phyloP scores from a whole-genome alignment of 2,797 vertebrate species.

The Psittacula echo region DNA sequence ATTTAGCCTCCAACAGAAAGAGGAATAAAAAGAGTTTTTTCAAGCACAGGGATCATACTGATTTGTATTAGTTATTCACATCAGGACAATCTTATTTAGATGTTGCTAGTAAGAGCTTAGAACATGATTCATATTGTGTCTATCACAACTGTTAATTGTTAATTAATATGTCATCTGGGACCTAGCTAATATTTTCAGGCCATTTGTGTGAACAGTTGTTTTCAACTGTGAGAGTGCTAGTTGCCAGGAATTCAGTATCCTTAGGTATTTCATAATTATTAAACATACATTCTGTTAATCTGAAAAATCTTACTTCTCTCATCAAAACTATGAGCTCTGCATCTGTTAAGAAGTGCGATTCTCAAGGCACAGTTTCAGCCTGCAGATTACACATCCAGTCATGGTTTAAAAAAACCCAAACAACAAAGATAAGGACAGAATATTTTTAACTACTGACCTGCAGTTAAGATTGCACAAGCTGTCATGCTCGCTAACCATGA shows the following conservation, averaged over 20 bases:
- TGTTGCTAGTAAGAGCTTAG: not conserved
- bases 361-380: not conserved
- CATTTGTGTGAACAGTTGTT: slow-evolving; percentile 10
- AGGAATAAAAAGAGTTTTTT: not conserved
- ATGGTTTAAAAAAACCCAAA: not conserved
- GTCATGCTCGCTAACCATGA: not conserved
- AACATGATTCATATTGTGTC: not conserved
- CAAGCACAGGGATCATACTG: not conserved
- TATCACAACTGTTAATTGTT: slow-evolving; percentile 46
- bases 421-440: not conserved
- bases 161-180: slow-evolving; percentile 7
- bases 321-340: not conserved
- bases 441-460: not conserved
- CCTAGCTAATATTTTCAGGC: not conserved
- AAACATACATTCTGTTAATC: not conserved
- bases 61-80: not conserved
- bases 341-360: not conserved
- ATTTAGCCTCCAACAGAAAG: not conserved
- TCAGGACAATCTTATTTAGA: not conserved
- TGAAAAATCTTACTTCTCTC: not conserved
- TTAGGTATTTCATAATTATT: not conserved
- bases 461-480: not conserved
- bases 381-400: not conserved
- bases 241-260: not conserved
- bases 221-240: not conserved